These are phyloP conservation scores for Leptinotarsa rubiginosa DNA, from an alignment of 2,888 invertebrate genomes.

Conservation along the genomic window DNA sequence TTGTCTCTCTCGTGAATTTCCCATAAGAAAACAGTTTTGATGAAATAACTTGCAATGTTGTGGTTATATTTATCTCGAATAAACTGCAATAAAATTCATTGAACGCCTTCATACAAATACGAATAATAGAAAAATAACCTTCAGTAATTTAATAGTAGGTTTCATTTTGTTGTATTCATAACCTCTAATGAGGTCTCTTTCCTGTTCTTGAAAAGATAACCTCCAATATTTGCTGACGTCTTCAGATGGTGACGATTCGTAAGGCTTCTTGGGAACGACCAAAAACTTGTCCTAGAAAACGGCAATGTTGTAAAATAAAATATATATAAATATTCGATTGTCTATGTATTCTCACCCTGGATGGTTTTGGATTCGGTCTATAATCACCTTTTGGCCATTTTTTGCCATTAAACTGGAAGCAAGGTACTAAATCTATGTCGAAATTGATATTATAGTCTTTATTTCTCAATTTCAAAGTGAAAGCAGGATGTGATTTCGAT, in stretches of 20 bases:
- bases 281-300: constrained; percentile 53
- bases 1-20: constrained; percentile 53
- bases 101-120: not conserved
- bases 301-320: no score
- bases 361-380: constrained; percentile 48
- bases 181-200: constrained; percentile 57
- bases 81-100: constrained; percentile 59
- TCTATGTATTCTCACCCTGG: constrained; percentile 30
- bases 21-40: constrained; percentile 66
- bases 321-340: no score
- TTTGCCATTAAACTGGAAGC: constrained; percentile 54
- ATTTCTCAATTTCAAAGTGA: constrained; percentile 66
- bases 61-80: constrained; percentile 62
- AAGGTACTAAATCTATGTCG: constrained; percentile 58
- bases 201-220: constrained; percentile 65
- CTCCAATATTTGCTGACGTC: constrained; percentile 58
- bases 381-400: constrained; percentile 58
- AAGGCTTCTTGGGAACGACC: constrained; percentile 61
- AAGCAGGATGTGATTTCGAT: constrained; percentile 70
- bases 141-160: constrained; percentile 59
- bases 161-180: constrained; percentile 53
- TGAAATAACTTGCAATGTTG: constrained; percentile 66
- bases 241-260: constrained; percentile 32
- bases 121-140: constrained; percentile 51
- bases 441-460: constrained; percentile 59